Evolutionary conservation across 2,888 invertebrate genomes (phyloP).

Genomic region (Zaprionus obscuricornis): DNA sequence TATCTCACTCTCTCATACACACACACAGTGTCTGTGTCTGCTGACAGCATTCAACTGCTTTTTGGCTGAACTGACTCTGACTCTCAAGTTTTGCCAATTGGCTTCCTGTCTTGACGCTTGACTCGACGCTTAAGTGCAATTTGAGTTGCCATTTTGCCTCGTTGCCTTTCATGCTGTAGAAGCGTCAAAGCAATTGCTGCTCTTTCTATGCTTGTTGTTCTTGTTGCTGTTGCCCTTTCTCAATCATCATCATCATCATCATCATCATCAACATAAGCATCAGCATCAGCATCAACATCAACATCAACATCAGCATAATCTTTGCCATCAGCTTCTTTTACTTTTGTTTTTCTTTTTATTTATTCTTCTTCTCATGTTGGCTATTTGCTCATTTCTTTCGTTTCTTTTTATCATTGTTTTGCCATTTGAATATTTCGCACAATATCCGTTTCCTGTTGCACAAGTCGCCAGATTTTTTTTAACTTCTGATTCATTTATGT

Average conservation of each 20-base stretch:
- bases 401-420: constrained; percentile 14
- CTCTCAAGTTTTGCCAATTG: constrained; percentile 61
- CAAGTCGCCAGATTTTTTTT: constrained; percentile 27
- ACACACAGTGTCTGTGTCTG: neutral
- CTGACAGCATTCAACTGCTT: constrained; percentile 4
- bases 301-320: constrained; percentile 5
- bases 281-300: neutral
- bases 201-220: neutral
- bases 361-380: constrained; percentile 29
- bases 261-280: neutral
- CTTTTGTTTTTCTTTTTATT: constrained; percentile 56
- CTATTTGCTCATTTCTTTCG: constrained; percentile 35
- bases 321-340: constrained; percentile 31
- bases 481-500: constrained; percentile 56
- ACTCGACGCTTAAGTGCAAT: constrained; percentile 73
- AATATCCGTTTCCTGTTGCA: constrained; percentile 77
- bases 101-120: constrained; percentile 70
- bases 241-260: constrained; percentile 5
- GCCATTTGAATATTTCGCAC: constrained; percentile 55
- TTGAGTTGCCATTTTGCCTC: constrained; percentile 70
- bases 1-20: neutral
- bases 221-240: constrained; percentile 4
- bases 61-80: constrained; percentile 34
- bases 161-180: constrained; percentile 16
- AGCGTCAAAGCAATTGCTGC: neutral